A percentile compares a stretch with the other conserved stretches of the same genome.
Conservation (phyloP, 2,888 invertebrate genomes). For the Amiota communis region DNA sequence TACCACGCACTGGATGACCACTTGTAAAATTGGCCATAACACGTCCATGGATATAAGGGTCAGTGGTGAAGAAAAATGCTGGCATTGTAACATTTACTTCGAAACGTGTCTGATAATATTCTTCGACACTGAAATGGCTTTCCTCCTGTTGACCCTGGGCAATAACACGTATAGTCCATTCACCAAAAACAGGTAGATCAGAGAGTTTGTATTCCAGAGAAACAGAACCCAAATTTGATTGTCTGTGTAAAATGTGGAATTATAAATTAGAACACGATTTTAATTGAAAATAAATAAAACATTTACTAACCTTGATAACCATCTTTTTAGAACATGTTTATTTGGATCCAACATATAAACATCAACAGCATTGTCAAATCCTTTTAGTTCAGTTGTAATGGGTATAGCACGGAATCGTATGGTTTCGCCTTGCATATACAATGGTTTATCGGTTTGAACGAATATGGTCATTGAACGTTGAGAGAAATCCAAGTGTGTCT, state of each 20-base stretch:
- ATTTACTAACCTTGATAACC: conserved; percentile 82
- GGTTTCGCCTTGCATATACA: conserved; percentile 94
- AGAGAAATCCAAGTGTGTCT: conserved; percentile 88
- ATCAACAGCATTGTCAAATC: conserved; percentile 92
- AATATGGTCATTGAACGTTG: conserved; percentile 95
- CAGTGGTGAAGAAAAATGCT: conserved; percentile 92
- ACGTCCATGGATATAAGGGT: conserved; percentile 86
- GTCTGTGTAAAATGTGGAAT: conserved; percentile 69
- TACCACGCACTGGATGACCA: conserved; percentile 91
- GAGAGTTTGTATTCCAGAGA: conserved; percentile 91
- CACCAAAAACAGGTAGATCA: conserved; percentile 92
- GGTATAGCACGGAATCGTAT: conserved; percentile 93
- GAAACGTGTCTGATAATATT: conserved; percentile 95
- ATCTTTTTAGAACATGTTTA: conserved; percentile 89
- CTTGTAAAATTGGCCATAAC: conserved; percentile 97
- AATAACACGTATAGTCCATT: conserved; percentile 91
- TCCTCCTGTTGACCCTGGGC: conserved; percentile 93
- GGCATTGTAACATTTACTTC: conserved; percentile 97
- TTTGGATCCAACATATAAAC: conserved; percentile 93
- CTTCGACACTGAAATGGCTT: conserved; percentile 89
- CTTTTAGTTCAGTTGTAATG: conserved; percentile 91
- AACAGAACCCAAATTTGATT: conserved; percentile 94
- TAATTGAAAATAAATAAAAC: background rate
- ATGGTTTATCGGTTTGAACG: conserved; percentile 94
- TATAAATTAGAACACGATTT: background rate